Percentiles rank a stretch among this genome's conserved stretches.
Conservation (phyloP, 2,888 invertebrate genomes). For the Drosophila merina region DNA sequence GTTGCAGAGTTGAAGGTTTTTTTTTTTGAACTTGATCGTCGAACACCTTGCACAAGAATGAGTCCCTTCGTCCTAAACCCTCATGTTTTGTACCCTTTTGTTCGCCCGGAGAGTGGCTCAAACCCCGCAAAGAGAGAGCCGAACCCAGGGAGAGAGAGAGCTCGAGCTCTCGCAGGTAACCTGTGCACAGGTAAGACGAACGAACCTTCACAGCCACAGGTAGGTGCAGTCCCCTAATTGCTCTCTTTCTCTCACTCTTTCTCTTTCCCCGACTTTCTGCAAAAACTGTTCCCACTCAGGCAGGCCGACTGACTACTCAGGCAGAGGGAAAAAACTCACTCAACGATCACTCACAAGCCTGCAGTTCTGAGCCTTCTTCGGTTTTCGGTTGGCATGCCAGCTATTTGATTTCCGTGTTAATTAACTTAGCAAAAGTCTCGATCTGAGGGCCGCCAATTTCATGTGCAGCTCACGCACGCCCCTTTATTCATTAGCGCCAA, state of each 20-base stretch:
- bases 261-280: neutral
- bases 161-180: conserved; percentile 9
- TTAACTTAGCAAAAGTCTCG: conserved; percentile 76
- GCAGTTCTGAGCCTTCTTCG: conserved; percentile 7
- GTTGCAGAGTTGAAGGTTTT: conserved; percentile 18
- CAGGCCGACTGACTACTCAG: neutral
- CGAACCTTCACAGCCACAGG: conserved; percentile 24
- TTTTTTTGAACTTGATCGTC: conserved; percentile 80
- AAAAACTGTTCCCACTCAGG: conserved; percentile 32
- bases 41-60: conserved; percentile 86
- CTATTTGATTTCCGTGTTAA: conserved; percentile 79
- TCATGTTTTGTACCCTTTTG: conserved; percentile 83
- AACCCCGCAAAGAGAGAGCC: conserved; percentile 34
- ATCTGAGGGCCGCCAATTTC: conserved; percentile 57
- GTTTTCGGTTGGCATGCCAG: conserved; percentile 64
- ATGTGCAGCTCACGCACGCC: conserved; percentile 79
- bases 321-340: conserved; percentile 2
- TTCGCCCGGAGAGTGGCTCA: conserved; percentile 38
- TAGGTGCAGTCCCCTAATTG: conserved; percentile 9
- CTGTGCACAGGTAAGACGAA: conserved; percentile 31
- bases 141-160: conserved; percentile 3
- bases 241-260: conserved; percentile 1
- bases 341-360: conserved; percentile 10
- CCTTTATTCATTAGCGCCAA: conserved; percentile 78
- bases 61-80: conserved; percentile 85